These are phyloP conservation scores for Felis chaus DNA, from an alignment of 2,113 vertebrate genomes.

Conservation along the genomic window DNA sequence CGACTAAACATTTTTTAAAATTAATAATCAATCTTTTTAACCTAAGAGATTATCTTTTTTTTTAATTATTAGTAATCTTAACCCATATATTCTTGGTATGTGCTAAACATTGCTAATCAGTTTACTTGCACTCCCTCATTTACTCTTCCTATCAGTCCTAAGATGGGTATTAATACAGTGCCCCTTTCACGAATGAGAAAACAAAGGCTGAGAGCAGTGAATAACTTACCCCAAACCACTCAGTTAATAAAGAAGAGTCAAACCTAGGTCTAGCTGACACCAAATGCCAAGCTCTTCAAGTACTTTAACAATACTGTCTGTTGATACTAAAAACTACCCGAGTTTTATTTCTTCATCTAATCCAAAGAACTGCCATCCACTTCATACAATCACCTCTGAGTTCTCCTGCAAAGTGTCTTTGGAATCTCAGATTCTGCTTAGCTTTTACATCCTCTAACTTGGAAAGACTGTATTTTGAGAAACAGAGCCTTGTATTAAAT, in stretches of 20 bases:
- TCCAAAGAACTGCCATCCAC: neutral
- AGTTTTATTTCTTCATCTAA: conserved; percentile 23
- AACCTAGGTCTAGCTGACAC: neutral
- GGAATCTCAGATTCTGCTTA: neutral
- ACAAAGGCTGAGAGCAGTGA: neutral
- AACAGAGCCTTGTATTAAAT: neutral
- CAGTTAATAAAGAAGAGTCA: neutral
- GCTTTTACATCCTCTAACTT: neutral
- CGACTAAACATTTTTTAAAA: neutral
- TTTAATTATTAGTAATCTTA: neutral
- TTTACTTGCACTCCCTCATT: neutral
- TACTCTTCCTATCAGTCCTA: neutral
- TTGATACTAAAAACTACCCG: neutral
- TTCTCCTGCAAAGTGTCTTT: neutral
- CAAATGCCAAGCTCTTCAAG: neutral
- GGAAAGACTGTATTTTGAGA: conserved; percentile 8
- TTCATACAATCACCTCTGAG: neutral
- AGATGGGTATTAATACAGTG: neutral
- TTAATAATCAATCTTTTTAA: neutral
- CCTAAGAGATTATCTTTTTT: neutral
- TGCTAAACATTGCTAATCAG: neutral
- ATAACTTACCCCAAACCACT: neutral
- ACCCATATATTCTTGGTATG: neutral
- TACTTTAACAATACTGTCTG: neutral
- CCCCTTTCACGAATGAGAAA: neutral